Base-by-base conservation (phyloP, 2,113 vertebrate genomes). In the Arvicanthis niloticus region DNA sequence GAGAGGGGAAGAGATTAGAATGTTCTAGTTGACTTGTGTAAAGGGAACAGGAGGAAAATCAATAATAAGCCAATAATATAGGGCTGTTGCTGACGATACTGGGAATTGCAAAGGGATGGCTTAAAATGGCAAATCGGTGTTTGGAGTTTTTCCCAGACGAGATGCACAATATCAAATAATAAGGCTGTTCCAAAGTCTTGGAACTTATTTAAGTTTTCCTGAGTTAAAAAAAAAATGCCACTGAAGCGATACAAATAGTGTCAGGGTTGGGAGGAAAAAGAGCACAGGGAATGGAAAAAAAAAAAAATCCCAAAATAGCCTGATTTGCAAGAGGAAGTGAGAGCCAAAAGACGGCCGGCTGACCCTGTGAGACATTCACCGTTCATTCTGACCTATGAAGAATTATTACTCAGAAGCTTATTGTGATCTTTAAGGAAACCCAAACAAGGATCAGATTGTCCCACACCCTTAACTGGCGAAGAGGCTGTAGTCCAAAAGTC, bases 91-190 rank as follows among this genome's bases (percentile, higher is more conserved):
- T 97, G 92, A 97, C 92, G 95, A 96, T 93, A 81, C 37, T 93
- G 73, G 95, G 93, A 96, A 97, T 97, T 97, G 26, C 95, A 97
- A 97, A 97, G 86, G 92, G 93, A 95, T 87, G 91, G 93, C 96
- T 97, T 97, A 96, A 97, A 98, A 97, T 97, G 96, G 98, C 96
- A 96, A 97, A 96, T 97, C 88, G 95, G 78, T 95, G 92, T 97
- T 97, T 98, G 95, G 97, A 97, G 86, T 97, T 97, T 95, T 97
- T 97, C 98, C 97, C 96, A 97, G 96, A 96, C 92, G 65, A 96
- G 88, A 95, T 86, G 88, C 88, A 92, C 81, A 96, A 72, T 97
- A 94, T 93, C 96, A 97, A 96, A 97, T 97, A 98, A 98, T 97
- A 97, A 96, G 88, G 53, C 89, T 92, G 16, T 95, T 96, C 62